Evolutionary conservation across 2,797 vertebrate species (phyloP), one percentile per base, ranked within the genome.

Genomic region (Psittacula derbiana): DNA sequence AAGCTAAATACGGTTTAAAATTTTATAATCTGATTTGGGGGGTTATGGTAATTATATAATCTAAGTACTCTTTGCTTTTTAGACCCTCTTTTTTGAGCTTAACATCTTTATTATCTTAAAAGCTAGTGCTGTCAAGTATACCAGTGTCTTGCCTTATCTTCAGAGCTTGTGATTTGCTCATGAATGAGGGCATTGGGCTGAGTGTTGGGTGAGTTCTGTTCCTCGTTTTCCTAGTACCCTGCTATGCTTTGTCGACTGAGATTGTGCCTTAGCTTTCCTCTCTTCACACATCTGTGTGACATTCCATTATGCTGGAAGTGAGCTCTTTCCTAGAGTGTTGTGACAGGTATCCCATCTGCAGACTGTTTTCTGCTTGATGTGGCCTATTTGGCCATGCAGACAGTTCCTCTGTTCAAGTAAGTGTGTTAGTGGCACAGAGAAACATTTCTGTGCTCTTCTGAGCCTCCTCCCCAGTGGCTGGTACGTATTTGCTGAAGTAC

Each of bases 271-370:
- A 24, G 18, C 8, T 49, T 43, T 46, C 27, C 13, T 83, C 36
- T 72, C 16, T 71, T n/a, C n/a, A 19, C 38, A 1, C 21, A 38
- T 24, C 58, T 1, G 0, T 28, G 53, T 53, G 60, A 38, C 2
- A 2, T n/a, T 61, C 53, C 50, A 30, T 60, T 67, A 4, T 28
- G 30, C 46, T 62, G 65, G 36, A 83, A 65, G 38, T 19, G 49
- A 75, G 50, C 36, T 53, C 61, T 74, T 72, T 47, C 65, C 10
- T 16, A 7, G 14, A 27, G 9, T 2, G 4, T 19, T 75, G 46
- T 58, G 50, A 46, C 30, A 80, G 60, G 69, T 9, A 3, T 30
- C 38, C 28, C 16, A 31, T 49, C 58, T 75, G 62, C 50, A 84
- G 53, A 10, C 28, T 65, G 10, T n/a, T 90, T 91, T 80, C 69